Base-by-base conservation (phyloP, 2,888 invertebrate genomes). In the Malthinus flaveolus region DNA sequence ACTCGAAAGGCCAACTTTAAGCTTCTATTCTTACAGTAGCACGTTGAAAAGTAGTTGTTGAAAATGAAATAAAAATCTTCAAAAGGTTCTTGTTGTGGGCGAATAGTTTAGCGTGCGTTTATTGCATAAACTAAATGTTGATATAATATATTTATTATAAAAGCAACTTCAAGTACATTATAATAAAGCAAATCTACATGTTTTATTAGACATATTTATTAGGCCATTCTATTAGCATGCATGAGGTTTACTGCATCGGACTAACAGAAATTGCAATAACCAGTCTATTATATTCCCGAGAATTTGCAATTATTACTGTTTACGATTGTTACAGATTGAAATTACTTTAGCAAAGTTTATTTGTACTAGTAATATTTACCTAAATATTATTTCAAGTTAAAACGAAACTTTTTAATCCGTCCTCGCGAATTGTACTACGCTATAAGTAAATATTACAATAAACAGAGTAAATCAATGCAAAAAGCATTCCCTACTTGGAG, bases 391-490 rank as follows among this genome's bases (percentile, higher is more conserved):
- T 3, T 2, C 23, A 23, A 23, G 5, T 23, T 23, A 5, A 5
- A 23, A 23, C 2, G 23, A 23, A 23, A 23, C 23, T 23, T 23
- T 23, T 23, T 23, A 23, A 2, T 23, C 5, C 3, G 5, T 23
- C 23, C 23, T 23, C 5, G 5, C 5, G 3, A 23, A 23, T 23
- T 23, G 2, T n/a, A n/a, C 3, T 23, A 23, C 23, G 23, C 3
- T 23, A 23, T 23, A 23, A 23, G 23, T 23, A 23, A 23, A 23
- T 23, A 50, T 52, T 58, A 55, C 55, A 61, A 61, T 61, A 59
- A 36, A 23, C 23, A 46, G 39, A 44, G 51, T 58, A 61, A 61
- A 61, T 61, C 61, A 61, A 55, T 55, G 56, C 61, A 61, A 61
- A 61, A 61, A 61, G 61, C 46, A 32, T 48, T 31, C 58, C 58